phyloP scores from a whole-genome alignment of 2,113 vertebrate genomes.

The Rhinopomastus cyanomelas region DNA sequence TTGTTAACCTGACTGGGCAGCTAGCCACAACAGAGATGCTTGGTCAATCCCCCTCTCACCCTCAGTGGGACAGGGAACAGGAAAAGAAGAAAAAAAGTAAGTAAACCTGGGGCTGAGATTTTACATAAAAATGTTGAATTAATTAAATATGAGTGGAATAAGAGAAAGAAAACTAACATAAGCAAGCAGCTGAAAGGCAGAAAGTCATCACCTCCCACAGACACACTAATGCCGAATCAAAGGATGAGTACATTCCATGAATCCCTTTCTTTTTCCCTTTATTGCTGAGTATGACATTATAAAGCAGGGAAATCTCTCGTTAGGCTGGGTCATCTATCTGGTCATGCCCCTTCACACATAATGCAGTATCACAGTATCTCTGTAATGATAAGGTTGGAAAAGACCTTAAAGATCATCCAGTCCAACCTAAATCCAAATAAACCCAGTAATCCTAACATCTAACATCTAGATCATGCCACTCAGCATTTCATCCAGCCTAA shows the following conservation, averaged over 20 bases:
- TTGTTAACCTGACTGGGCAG: rapidly evolving
- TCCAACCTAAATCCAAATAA: too few relatives aligned
- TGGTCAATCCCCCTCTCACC: rapidly evolving
- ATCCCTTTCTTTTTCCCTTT: not conserved
- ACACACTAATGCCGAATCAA: rapidly evolving
- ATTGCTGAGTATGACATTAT: not conserved
- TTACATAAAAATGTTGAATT: not conserved
- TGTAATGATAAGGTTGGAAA: too few relatives aligned
- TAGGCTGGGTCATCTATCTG: not conserved
- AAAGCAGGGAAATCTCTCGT: not conserved
- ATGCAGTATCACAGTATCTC: too few relatives aligned
- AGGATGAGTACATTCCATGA: not conserved
- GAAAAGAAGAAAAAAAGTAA: not conserved
- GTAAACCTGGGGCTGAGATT: not conserved
- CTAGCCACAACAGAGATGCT: not conserved
- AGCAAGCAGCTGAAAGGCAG: not conserved
- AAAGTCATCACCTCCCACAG: not conserved
- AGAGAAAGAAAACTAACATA: not conserved
- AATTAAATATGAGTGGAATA: not conserved
- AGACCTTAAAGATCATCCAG: too few relatives aligned
- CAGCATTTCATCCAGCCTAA: too few relatives aligned
- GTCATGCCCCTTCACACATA: rapidly evolving
- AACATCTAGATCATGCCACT: too few relatives aligned
- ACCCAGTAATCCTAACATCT: too few relatives aligned
- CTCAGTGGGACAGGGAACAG: not conserved